Base-by-base conservation (phyloP, 1,140 invertebrate genomes). In the Oryctes rhinoceros region DNA sequence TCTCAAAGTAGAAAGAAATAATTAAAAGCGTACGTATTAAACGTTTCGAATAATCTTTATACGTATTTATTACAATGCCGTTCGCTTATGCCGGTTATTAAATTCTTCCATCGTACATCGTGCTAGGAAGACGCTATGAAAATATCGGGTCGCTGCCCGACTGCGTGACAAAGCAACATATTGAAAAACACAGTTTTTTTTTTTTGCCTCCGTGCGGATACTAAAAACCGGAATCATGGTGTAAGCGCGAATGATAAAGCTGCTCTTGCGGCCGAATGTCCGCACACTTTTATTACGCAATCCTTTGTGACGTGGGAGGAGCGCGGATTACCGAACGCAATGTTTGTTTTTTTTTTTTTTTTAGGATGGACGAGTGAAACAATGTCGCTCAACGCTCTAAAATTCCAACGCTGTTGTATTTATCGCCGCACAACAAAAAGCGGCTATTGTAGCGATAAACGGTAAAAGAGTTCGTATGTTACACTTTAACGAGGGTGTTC, bases 221-320 rank as follows among this genome's bases (percentile, higher is more conserved):
- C 13, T 59, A 59, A 59, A 59, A n/a, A n/a, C n/a, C 53, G 53
- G 53, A 59, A 59, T 59, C 53, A 59, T 18, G 15, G 13, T 18
- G 15, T 3, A 59, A 18, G 53, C 53, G 53, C 15, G n/a, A 59
- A 59, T 59, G 53, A 59, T 18, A 59, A 59, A 59, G 53, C 53
- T 18, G 53, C 15, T 18, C 53, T 18, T 59, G 53, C 18, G 53
- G 53, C 18, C 18, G 53, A 59, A 59, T 59, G 53, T 59, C 6
- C 15, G n/a, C 53, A 59, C 53, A 59, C 53, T 59, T 59, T 59
- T 59, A 59, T 59, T 59, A 59, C 53, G 53, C 53, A 59, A 18
- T 59, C 53, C 53, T 59, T 59, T 59, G 53, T 59, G n/a, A 30
- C 24, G 24, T 30, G 24, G 24, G 18, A 18, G 18, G 53, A 18